phyloP scores from a whole-genome alignment of 2,113 vertebrate species.

The Gorilla gorilla region DNA sequence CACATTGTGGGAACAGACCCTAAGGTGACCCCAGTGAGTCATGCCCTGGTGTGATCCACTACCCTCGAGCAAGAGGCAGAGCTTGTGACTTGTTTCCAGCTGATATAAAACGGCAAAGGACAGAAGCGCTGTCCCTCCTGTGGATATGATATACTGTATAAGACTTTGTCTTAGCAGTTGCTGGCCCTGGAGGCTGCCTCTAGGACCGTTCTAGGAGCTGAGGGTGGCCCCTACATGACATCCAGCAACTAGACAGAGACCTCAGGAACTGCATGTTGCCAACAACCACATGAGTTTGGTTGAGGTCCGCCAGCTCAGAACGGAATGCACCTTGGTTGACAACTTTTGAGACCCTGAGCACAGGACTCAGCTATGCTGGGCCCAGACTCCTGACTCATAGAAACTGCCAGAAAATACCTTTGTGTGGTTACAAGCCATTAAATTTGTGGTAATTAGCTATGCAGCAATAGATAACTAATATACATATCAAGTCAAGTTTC shows the following conservation, averaged over 20 bases:
- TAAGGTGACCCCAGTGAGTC: background rate
- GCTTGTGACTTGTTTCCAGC: background rate
- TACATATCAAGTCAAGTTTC: background rate
- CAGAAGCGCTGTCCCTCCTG: background rate
- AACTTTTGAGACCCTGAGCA: background rate
- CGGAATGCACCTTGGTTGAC: background rate
- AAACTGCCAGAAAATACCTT: background rate
- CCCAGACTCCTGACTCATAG: background rate
- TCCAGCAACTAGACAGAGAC: background rate
- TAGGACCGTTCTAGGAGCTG: background rate
- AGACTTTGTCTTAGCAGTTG: background rate
- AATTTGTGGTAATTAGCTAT: background rate
- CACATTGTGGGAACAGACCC: background rate
- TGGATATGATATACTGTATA: background rate
- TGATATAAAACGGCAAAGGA: background rate
- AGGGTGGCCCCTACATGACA: background rate
- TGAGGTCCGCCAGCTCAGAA: background rate
- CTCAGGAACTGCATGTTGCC: background rate
- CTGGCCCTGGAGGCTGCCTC: background rate
- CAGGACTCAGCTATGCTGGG: background rate
- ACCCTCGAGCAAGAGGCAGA: background rate
- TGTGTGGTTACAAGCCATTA: background rate
- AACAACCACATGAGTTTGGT: background rate
- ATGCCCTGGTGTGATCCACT: background rate
- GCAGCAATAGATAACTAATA: background rate